Evolutionary conservation across 2,888 invertebrate genomes (phyloP).

Genomic region (Hyposoter didymator): DNA sequence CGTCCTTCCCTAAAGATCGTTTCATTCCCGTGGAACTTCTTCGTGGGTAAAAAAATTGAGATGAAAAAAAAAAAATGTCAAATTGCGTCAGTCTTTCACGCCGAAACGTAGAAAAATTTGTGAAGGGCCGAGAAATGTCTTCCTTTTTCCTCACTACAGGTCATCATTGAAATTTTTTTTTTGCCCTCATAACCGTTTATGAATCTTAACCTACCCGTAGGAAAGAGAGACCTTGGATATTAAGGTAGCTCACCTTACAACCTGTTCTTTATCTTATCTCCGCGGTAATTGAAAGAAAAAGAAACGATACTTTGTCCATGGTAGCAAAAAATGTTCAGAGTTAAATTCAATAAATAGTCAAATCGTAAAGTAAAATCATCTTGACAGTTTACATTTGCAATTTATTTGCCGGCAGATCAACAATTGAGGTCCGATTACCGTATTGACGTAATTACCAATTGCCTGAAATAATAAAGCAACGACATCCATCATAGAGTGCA

Average conservation of each 20-base stretch:
- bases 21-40: constrained; percentile 20
- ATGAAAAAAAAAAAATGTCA: too few relatives aligned
- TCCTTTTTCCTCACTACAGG: background rate
- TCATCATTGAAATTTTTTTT: background rate
- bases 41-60: background rate
- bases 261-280: constrained; percentile 58
- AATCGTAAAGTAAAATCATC: constrained; percentile 16
- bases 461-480: background rate
- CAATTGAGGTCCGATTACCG: background rate
- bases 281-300: constrained; percentile 14
- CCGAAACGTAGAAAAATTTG: background rate
- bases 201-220: constrained; percentile 52
- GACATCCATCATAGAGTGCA: background rate
- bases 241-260: constrained; percentile 46
- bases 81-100: background rate
- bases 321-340: constrained; percentile 35
- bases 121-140: background rate
- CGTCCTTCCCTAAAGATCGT: constrained; percentile 14
- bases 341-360: constrained; percentile 31
- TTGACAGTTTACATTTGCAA: background rate
- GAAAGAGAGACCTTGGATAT: constrained; percentile 27
- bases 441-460: background rate
- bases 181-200: background rate
- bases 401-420: background rate
- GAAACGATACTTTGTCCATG: constrained; percentile 1